phyloP scores from a whole-genome alignment of 2,888 invertebrate genomes.

The Amblyjoppa proteus region DNA sequence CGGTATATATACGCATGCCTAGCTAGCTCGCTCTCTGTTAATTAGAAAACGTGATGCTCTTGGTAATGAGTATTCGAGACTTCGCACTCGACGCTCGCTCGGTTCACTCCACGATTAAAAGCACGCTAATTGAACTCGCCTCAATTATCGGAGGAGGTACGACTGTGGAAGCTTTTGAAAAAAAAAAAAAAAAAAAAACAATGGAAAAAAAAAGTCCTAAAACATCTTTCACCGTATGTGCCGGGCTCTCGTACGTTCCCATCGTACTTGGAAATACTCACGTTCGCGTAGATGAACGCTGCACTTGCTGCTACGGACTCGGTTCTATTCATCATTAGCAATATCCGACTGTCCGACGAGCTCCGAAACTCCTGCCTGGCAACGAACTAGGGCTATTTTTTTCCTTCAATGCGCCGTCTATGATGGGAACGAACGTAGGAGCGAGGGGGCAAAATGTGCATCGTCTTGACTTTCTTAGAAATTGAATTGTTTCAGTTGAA shows the following conservation, averaged over 20 bases:
- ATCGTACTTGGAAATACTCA: not conserved
- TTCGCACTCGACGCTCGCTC: conserved; percentile 71
- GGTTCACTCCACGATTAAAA: conserved; percentile 80
- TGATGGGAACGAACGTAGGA: not conserved
- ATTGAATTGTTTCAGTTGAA: no score
- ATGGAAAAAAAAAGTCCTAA: conserved; percentile 57
- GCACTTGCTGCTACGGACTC: conserved; percentile 3
- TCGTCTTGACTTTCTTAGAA: no score
- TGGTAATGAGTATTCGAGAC: conserved; percentile 81
- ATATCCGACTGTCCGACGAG: conserved; percentile 23
- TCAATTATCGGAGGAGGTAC: conserved; percentile 78
- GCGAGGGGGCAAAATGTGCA: no score
- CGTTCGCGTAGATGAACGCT: not conserved
- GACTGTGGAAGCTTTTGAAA: conserved; percentile 62
- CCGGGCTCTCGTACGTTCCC: not conserved
- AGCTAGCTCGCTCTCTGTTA: conserved; percentile 70
- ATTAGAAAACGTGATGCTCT: conserved; percentile 81
- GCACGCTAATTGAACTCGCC: conserved; percentile 82
- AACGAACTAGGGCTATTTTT: conserved; percentile 15
- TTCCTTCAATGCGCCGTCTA: not conserved
- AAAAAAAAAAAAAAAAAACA: conserved; percentile 27
- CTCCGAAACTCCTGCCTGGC: conserved; percentile 26
- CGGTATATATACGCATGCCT: conserved; percentile 33
- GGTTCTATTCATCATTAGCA: conserved; percentile 26
- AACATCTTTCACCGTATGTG: conserved; percentile 51